phyloP scores from a whole-genome alignment of 2,113 vertebrate genomes.

The Poicephalus meyeri region DNA sequence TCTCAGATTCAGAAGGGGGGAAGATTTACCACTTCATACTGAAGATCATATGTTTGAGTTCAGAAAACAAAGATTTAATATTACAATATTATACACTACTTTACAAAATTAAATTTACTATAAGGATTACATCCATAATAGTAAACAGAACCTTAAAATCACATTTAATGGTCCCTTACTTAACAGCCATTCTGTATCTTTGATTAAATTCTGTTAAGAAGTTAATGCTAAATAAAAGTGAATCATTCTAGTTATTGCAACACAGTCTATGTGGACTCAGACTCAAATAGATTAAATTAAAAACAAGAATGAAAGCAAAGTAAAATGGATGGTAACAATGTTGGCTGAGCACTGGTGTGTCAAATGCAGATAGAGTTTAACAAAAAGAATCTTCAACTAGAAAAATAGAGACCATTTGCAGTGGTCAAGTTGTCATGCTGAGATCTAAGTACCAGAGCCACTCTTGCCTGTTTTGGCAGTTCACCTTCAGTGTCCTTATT shows the following conservation, averaged over 20 bases:
- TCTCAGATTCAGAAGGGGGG: slow-evolving; percentile 71
- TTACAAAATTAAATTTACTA: slow-evolving; percentile 83
- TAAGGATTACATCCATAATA: slow-evolving; percentile 75
- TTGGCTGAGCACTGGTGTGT: slow-evolving; percentile 60
- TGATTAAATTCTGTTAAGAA: slow-evolving; percentile 70
- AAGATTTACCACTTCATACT: slow-evolving; percentile 73
- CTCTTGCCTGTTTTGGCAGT: slow-evolving; percentile 61
- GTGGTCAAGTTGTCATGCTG: slow-evolving; percentile 57
- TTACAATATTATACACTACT: slow-evolving; percentile 87
- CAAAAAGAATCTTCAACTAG: slow-evolving; percentile 63
- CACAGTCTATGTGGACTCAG: slow-evolving; percentile 67
- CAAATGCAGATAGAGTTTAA: slow-evolving; percentile 64
- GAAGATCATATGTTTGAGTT: slow-evolving; percentile 72
- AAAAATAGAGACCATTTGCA: slow-evolving; percentile 73
- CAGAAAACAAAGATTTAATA: slow-evolving; percentile 77
- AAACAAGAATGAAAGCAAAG: slow-evolving; percentile 73
- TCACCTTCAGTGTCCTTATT: slow-evolving; percentile 53
- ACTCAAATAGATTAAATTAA: slow-evolving; percentile 75
- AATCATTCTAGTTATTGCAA: slow-evolving; percentile 75
- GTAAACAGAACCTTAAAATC: slow-evolving; percentile 77
- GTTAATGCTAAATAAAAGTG: slow-evolving; percentile 65
- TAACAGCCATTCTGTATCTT: slow-evolving; percentile 71
- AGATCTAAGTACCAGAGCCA: slow-evolving; percentile 66
- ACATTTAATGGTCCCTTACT: slow-evolving; percentile 83
- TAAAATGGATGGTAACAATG: slow-evolving; percentile 73